A percentile compares a stretch with the other conserved stretches of the same genome.
Conservation (phyloP, 2,888 invertebrate species). For the Tribolium freemani region DNA sequence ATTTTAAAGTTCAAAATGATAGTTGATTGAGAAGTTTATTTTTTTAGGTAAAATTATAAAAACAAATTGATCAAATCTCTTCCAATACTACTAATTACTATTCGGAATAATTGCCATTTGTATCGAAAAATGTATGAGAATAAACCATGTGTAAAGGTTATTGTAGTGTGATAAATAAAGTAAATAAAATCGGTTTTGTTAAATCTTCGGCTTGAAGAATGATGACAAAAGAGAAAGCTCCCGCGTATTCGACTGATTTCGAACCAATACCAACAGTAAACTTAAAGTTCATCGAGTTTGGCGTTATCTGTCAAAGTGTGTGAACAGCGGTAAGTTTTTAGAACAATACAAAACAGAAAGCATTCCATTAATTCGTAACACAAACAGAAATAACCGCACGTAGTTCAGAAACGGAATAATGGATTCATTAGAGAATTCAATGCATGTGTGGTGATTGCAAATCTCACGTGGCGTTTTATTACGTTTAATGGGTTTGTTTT, state of each 20-base stretch:
- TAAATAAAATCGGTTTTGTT: background rate
- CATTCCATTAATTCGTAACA: slow-evolving; percentile 15
- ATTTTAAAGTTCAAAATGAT: no score
- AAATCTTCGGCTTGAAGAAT: background rate
- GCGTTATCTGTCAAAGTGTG: slow-evolving; percentile 26
- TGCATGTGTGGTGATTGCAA: background rate
- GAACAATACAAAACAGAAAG: slow-evolving; percentile 6
- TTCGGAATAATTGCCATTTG: no score
- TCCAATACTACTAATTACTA: no score
- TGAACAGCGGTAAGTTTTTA: slow-evolving; percentile 5
- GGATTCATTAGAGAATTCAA: background rate
- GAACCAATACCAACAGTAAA: slow-evolving; percentile 25
- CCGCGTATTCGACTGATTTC: slow-evolving; percentile 11
- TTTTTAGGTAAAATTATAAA: no score
- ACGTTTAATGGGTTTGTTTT: background rate
- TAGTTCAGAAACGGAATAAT: background rate
- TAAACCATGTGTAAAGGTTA: no score
- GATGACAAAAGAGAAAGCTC: background rate
- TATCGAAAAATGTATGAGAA: no score
- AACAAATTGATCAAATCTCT: no score
- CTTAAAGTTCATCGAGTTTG: slow-evolving; percentile 22
- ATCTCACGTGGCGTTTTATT: background rate
- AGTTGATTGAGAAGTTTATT: no score
- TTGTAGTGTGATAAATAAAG: no score
- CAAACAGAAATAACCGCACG: slow-evolving; percentile 16